phyloP scores from a whole-genome alignment of 2,113 vertebrate genomes.

The Microtus pennsylvanicus region DNA sequence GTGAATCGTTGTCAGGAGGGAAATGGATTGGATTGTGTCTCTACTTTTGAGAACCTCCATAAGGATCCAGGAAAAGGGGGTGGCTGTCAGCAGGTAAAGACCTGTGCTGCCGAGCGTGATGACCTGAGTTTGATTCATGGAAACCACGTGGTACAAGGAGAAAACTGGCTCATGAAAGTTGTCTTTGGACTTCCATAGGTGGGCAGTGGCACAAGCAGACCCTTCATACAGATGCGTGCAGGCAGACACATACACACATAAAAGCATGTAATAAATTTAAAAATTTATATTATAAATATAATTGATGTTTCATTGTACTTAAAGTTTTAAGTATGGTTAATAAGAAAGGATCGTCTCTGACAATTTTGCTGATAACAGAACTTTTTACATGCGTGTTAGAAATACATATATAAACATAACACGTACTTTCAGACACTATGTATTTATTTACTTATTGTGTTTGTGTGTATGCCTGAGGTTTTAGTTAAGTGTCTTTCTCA shows the following conservation, averaged over 20 bases:
- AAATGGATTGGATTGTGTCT: not conserved
- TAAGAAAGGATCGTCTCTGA: not conserved
- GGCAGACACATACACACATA: not conserved
- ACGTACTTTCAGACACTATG: not conserved
- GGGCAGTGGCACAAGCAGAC: not conserved
- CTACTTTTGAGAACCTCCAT: constrained; percentile 40
- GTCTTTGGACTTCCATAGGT: not conserved
- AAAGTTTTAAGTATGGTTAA: constrained; percentile 10
- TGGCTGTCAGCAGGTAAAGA: not conserved
- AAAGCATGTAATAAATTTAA: not conserved
- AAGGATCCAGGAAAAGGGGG: not conserved
- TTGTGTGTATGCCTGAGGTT: not conserved
- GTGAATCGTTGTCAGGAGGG: constrained; percentile 41
- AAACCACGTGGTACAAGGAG: not conserved
- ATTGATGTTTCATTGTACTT: constrained; percentile 11
- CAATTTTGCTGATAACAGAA: not conserved
- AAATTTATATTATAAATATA: not conserved
- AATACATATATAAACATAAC: not conserved
- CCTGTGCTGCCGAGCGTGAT: not conserved
- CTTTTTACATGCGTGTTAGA: not conserved
- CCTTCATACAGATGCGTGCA: not conserved
- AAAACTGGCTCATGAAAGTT: not conserved
- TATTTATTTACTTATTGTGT: not conserved
- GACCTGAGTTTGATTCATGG: not conserved
- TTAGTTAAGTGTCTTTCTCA: not conserved